These are phyloP conservation scores for Oedothorax gibbosus DNA, from an alignment of 1,140 invertebrate genomes.

Conservation along the genomic window DNA sequence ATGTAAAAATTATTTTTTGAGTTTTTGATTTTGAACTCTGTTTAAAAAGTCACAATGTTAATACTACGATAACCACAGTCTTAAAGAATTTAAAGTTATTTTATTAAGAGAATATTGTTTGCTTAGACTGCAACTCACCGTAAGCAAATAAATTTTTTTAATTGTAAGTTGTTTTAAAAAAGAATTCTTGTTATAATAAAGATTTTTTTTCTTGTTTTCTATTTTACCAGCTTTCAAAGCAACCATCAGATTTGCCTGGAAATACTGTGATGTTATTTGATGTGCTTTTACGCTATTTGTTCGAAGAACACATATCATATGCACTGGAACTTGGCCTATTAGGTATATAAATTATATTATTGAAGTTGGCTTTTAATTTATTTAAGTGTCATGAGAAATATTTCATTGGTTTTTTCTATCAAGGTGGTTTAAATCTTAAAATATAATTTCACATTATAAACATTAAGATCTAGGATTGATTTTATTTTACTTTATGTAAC, in stretches of 20 bases:
- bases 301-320: slow-evolving; percentile 95
- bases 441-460: neutral
- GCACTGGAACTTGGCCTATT: slow-evolving; percentile 93
- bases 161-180: too few relatives aligned
- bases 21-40: neutral
- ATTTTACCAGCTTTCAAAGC: slow-evolving; percentile 75
- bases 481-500: too few relatives aligned
- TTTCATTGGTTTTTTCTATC: neutral
- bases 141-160: too few relatives aligned
- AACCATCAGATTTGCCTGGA: slow-evolving; percentile 79
- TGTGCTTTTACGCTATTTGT: slow-evolving; percentile 85
- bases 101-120: too few relatives aligned
- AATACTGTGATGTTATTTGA: slow-evolving; percentile 90
- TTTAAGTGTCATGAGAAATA: neutral
- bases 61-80: neutral
- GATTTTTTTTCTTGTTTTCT: slow-evolving; percentile 5
- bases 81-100: too few relatives aligned
- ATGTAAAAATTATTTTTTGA: neutral
- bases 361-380: neutral
- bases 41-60: neutral
- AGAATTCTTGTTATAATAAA: too few relatives aligned
- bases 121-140: too few relatives aligned
- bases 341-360: slow-evolving; percentile 64
- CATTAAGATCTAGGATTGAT: too few relatives aligned
- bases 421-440: neutral